These are phyloP conservation scores for Saguinus imperator DNA, from an alignment of 2,113 vertebrate genomes.

Conservation along the genomic window DNA sequence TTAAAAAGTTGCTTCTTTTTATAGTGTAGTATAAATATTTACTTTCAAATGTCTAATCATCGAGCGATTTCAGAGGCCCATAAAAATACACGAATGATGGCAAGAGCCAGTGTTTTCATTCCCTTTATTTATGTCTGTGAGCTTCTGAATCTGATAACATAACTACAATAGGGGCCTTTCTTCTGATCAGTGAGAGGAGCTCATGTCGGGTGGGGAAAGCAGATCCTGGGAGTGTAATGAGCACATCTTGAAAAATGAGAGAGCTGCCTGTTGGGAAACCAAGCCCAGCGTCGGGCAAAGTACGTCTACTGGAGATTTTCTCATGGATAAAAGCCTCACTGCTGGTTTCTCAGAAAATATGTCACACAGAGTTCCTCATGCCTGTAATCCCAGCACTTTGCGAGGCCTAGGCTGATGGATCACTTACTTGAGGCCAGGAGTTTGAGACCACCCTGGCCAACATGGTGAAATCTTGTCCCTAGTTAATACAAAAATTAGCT, in stretches of 20 bases:
- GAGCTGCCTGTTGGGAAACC: not conserved
- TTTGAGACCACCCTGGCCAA: no score
- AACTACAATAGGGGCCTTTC: conserved; percentile 54
- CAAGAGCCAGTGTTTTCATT: conserved; percentile 47
- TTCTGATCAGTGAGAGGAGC: conserved; percentile 36
- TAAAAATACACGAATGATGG: conserved; percentile 61
- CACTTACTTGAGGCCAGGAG: no score
- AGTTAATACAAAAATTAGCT: no score
- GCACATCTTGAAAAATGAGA: not conserved
- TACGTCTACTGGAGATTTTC: not conserved
- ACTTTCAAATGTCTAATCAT: conserved; percentile 67
- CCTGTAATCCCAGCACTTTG: no score
- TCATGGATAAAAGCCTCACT: not conserved
- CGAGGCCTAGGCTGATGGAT: no score
- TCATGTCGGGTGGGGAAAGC: not conserved
- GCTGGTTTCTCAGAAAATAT: not conserved
- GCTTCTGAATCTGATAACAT: conserved; percentile 59
- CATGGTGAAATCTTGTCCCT: no score
- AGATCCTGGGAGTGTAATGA: not conserved
- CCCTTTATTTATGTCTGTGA: conserved; percentile 22
- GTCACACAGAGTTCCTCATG: no score
- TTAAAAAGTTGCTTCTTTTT: conserved; percentile 52
- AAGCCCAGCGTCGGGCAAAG: not conserved
- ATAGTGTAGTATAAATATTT: conserved; percentile 69
- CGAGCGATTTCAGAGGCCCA: conserved; percentile 62